Evolutionary conservation across 2,797 vertebrate species (phyloP).

Genomic region (Echeneis naucrates): DNA sequence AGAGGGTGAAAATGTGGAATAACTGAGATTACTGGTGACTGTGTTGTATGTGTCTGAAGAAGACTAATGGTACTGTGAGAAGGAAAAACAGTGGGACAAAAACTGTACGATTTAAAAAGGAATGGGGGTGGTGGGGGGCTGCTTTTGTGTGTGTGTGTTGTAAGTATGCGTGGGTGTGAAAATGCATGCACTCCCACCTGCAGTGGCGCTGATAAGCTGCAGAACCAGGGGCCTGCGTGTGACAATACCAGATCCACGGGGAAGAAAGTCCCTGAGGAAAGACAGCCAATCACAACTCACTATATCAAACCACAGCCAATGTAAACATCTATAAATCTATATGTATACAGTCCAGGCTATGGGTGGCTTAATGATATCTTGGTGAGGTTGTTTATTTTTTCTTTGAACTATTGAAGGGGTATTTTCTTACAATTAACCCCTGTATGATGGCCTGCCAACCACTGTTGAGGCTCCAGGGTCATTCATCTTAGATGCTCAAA

Average conservation of each 20-base stretch:
- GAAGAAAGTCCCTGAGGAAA: conserved; percentile 92
- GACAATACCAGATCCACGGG: conserved; percentile 96
- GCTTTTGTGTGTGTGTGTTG: conserved; percentile 28
- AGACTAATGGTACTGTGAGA: conserved; percentile 36
- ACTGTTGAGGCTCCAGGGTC: background rate
- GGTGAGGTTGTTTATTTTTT: background rate
- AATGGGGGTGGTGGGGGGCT: conserved; percentile 10
- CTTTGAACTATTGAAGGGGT: conserved; percentile 14
- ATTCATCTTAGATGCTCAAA: conserved; percentile 9
- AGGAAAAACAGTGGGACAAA: conserved; percentile 23
- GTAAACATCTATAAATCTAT: conserved; percentile 25
- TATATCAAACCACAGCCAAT: conserved; percentile 21
- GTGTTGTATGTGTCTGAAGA: conserved; percentile 25
- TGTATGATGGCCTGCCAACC: conserved; percentile 1
- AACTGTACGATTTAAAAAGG: conserved; percentile 23
- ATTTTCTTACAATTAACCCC: conserved; percentile 18
- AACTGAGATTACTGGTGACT: conserved; percentile 43
- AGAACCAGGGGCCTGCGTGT: conserved; percentile 96
- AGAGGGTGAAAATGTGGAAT: conserved; percentile 32
- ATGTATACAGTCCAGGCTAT: background rate
- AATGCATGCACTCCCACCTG: conserved; percentile 83
- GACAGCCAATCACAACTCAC: conserved; percentile 47
- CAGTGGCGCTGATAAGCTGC: conserved; percentile 95
- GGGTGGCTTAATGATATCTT: background rate
- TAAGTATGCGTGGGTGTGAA: conserved; percentile 47